Percentiles rank a stretch among this genome's conserved stretches.
Evolutionary conservation across 2,888 invertebrate species (phyloP).

Genomic region (Caenorhabditis sp.): DNA sequence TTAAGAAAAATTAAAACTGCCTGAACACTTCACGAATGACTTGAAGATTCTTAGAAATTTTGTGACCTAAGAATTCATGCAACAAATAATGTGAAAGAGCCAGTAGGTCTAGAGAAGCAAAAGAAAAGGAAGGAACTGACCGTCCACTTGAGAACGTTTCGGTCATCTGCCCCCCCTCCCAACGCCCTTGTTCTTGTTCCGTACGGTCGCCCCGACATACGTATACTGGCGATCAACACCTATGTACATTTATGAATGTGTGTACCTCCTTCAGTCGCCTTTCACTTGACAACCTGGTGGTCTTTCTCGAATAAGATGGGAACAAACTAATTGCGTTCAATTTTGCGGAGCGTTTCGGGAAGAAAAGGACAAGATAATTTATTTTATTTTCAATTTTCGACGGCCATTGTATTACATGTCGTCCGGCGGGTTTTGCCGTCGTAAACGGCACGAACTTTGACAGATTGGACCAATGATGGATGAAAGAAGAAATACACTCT

Average conservation of each 20-base stretch:
- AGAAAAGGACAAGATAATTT: slow-evolving; percentile 3
- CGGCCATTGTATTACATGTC: slow-evolving; percentile 2
- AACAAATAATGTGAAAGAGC: not conserved
- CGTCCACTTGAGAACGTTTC: slow-evolving; percentile 11
- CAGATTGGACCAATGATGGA: too few relatives aligned
- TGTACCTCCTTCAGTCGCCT: too few relatives aligned
- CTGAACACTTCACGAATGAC: not conserved
- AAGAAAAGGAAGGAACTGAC: not conserved
- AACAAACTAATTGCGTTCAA: slow-evolving; percentile 44
- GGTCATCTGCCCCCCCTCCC: not conserved
- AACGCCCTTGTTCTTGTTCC: slow-evolving; percentile 2
- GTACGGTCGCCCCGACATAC: slow-evolving; percentile 9
- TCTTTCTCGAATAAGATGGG: slow-evolving; percentile 10
- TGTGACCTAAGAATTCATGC: not conserved
- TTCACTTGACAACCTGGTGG: slow-evolving; percentile 8
- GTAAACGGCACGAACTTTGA: too few relatives aligned
- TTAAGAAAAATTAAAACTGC: too few relatives aligned
- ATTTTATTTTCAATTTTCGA: slow-evolving; percentile 5
- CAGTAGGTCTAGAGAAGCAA: not conserved
- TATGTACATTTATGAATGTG: slow-evolving; percentile 22
- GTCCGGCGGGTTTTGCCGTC: not conserved
- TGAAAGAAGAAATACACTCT: too few relatives aligned
- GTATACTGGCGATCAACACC: slow-evolving; percentile 10
- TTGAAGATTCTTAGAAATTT: not conserved
- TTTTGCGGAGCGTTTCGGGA: slow-evolving; percentile 18